Percentiles rank a stretch among this genome's conserved stretches.
These are phyloP conservation scores for Lepidochitona cinerea DNA, from an alignment of 2,888 invertebrate genomes.

Conservation along the genomic window DNA sequence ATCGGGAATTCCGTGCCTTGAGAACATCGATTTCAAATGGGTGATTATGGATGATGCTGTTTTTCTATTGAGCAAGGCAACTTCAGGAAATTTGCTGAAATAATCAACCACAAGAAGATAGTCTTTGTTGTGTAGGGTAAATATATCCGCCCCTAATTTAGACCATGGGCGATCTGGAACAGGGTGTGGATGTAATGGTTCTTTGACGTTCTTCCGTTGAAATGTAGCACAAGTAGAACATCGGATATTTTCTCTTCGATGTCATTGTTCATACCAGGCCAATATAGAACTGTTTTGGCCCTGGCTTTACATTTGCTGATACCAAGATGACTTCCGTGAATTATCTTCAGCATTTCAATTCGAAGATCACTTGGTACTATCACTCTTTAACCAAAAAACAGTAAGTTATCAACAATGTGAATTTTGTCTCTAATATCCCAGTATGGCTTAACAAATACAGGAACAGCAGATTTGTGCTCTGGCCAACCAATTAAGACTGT, in stretches of 20 bases:
- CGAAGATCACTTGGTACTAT: conserved; percentile 11
- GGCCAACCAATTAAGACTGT: background rate
- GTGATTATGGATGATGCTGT: conserved; percentile 20
- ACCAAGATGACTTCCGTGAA: conserved; percentile 21
- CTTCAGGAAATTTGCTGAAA: conserved; percentile 22
- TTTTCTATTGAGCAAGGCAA: conserved; percentile 12
- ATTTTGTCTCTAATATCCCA: conserved; percentile 17
- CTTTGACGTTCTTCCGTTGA: conserved; percentile 17
- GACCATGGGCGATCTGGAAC: conserved; percentile 21
- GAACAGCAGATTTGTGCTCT: background rate
- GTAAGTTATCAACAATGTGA: conserved; percentile 6
- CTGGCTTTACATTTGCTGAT: conserved; percentile 16
- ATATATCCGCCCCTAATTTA: conserved; percentile 23
- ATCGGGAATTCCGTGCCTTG: background rate
- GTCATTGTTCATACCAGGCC: conserved; percentile 11
- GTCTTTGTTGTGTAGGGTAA: conserved; percentile 14
- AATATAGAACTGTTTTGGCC: conserved; percentile 24
- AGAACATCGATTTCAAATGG: conserved; percentile 2
- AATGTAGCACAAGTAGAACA: too few relatives aligned
- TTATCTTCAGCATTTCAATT: background rate
- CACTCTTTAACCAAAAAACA: conserved; percentile 14
- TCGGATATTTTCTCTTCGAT: background rate
- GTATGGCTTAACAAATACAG: background rate
- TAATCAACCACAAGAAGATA: conserved; percentile 26
- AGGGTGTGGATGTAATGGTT: conserved; percentile 19